Evolutionary conservation across 2,797 vertebrate genomes (phyloP), one percentile per base, ranked within the genome.

Genomic region (Pseudomugil tenellus): DNA sequence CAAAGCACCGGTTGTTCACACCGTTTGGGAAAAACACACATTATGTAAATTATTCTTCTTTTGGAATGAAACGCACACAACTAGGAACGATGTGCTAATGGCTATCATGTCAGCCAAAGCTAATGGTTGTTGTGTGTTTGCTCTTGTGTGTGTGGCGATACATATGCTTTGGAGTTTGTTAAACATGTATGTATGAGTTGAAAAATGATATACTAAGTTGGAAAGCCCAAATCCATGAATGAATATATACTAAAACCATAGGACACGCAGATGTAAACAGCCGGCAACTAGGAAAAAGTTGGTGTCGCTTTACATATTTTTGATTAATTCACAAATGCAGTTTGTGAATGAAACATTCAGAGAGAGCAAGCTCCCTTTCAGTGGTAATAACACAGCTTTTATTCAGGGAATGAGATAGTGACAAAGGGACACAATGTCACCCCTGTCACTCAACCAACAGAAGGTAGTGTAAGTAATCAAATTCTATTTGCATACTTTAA

Each of bases 21-120:
- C 78, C 75, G 83, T 90, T 91, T 92, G 86, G 91, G 89, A 89
- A 89, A 92, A 90, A 92, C 92, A 92, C 87, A 89, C 92, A 95
- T 94, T 95, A 95, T 94, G 94, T 90, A 95, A 95, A 94, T 94
- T 52, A 74, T 88, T 88, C 85, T 84, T 90, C 84, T 87, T 90
- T 90, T 90, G 90, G 87, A 93, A 90, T 83, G 79, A 67, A 90
- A 85, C 61, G 65, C 79, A 81, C 76, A 88, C 83, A 87, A 72
- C 85, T 90, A 88, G 89, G 86, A 89, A 88, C 76, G 41, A 70
- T 67, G 72, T 89, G 87, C 83, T 91, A 93, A 94, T 94, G 92
- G 92, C 86, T 74, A 81, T 72, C 67, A 72, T 93, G 88, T 92
- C 90, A 90, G 91, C 89, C 88, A 92, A 90, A 90, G 81, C 91